Conservation (phyloP, 2,888 invertebrate genomes). For the Cecidostiba fungosa region DNA sequence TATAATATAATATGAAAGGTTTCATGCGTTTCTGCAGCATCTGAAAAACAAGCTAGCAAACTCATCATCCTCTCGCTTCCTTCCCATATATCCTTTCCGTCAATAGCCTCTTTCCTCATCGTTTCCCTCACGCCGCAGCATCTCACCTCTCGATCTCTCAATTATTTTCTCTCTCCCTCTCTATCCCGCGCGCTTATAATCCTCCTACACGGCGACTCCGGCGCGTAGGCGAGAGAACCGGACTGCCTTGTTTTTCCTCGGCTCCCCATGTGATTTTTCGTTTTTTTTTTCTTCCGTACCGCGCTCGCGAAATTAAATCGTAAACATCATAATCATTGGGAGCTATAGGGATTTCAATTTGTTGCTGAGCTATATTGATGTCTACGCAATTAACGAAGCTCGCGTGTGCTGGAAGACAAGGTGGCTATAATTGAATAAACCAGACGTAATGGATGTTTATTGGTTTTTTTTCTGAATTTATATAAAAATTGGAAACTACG, state of each 20-base stretch:
- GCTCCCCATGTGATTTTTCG: neutral
- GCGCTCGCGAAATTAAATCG: conserved; percentile 27
- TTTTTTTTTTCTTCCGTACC: neutral
- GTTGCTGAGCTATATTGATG: neutral
- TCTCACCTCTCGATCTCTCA: conserved; percentile 18
- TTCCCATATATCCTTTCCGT: neutral
- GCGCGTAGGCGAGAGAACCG: conserved; percentile 16
- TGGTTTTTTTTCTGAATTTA: neutral
- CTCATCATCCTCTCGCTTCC: neutral
- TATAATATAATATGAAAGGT: neutral
- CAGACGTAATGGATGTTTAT: neutral
- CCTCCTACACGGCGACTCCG: neutral
- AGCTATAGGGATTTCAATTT: conserved; percentile 26
- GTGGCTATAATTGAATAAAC: conserved; percentile 35
- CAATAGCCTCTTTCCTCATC: conserved; percentile 14
- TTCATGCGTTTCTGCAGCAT: neutral
- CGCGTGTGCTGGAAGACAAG: neutral
- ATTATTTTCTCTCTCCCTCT: conserved; percentile 24
- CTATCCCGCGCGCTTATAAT: neutral
- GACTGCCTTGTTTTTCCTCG: conserved; percentile 18
- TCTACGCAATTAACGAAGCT: neutral
- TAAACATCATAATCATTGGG: conserved; percentile 43
- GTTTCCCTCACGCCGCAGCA: neutral
- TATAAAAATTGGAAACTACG: no score
- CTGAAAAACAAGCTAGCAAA: neutral